These are phyloP conservation scores for Rhagium mordax DNA, from an alignment of 2,888 invertebrate species.

Conservation along the genomic window DNA sequence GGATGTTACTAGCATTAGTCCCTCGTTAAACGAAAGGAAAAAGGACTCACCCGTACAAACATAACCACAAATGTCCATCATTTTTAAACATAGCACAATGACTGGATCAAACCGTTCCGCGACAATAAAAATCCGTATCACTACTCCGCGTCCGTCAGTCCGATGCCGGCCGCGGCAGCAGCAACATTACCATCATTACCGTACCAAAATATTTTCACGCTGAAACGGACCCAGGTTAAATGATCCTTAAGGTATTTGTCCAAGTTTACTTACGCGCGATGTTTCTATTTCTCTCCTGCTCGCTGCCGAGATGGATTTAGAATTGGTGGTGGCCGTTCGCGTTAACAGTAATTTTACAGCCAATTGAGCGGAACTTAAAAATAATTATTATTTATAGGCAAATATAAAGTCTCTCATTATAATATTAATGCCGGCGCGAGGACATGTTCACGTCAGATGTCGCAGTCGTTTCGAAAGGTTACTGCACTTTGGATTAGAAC, in stretches of 20 bases:
- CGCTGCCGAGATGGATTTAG: neutral
- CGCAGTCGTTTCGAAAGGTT: conserved; percentile 23
- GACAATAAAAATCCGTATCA: neutral
- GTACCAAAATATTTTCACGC: conserved; percentile 22
- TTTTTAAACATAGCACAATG: too few relatives aligned
- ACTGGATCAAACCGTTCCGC: neutral
- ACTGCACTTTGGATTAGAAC: conserved; percentile 16
- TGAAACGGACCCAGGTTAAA: neutral
- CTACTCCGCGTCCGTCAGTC: neutral
- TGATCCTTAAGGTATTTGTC: conserved; percentile 7
- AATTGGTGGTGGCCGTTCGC: conserved; percentile 23
- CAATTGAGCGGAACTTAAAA: conserved; percentile 39
- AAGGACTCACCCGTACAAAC: too few relatives aligned
- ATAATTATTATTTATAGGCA: conserved; percentile 32
- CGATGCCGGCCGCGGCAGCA: neutral
- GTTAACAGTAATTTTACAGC: conserved; percentile 45
- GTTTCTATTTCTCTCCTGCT: neutral
- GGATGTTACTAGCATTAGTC: too few relatives aligned
- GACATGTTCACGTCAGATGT: neutral
- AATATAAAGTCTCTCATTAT: conserved; percentile 9
- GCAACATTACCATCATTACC: neutral
- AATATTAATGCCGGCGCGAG: conserved; percentile 1
- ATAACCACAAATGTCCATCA: too few relatives aligned
- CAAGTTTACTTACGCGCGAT: neutral
- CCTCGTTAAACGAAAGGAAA: too few relatives aligned